Evolutionary conservation across 2,113 vertebrate genomes (phyloP).

Genomic region (Potamarius usumacintae): DNA sequence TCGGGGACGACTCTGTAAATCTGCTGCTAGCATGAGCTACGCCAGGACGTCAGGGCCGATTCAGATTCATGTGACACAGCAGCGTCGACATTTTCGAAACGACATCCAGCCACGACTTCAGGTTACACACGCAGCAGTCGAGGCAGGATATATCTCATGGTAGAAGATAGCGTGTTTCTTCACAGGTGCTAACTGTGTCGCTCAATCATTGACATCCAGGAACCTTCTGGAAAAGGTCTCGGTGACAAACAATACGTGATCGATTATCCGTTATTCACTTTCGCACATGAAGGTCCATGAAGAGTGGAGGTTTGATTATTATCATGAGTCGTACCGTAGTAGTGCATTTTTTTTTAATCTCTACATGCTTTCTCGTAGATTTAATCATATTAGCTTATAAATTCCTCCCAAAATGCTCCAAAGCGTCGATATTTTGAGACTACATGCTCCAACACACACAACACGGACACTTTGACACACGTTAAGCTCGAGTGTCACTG

Average conservation of each 20-base stretch:
- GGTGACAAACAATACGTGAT: conserved; percentile 47
- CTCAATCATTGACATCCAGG: conserved; percentile 47
- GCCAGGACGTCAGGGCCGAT: conserved; percentile 16
- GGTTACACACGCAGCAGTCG: too few relatives aligned
- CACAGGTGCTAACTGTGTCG: conserved; percentile 48
- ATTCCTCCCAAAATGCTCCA: not conserved
- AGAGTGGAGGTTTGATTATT: not conserved
- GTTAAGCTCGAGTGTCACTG: conserved; percentile 26
- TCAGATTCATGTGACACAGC: conserved; percentile 11
- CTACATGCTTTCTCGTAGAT: not conserved
- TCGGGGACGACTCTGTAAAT: conserved; percentile 39
- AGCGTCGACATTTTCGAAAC: conserved; percentile 23
- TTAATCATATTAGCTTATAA: not conserved
- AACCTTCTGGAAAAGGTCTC: conserved; percentile 42
- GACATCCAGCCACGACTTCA: conserved; percentile 19
- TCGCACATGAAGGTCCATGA: not conserved
- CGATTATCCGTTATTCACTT: conserved; percentile 35
- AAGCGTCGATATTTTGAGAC: not conserved
- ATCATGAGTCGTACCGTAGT: too few relatives aligned
- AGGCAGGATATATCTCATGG: too few relatives aligned
- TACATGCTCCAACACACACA: not conserved
- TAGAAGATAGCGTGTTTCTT: not conserved
- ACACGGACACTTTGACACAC: not conserved
- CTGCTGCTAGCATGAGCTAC: conserved; percentile 34
- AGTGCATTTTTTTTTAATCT: too few relatives aligned